These are phyloP conservation scores for Sapajus apella DNA, from an alignment of 2,113 vertebrate species.

Conservation along the genomic window DNA sequence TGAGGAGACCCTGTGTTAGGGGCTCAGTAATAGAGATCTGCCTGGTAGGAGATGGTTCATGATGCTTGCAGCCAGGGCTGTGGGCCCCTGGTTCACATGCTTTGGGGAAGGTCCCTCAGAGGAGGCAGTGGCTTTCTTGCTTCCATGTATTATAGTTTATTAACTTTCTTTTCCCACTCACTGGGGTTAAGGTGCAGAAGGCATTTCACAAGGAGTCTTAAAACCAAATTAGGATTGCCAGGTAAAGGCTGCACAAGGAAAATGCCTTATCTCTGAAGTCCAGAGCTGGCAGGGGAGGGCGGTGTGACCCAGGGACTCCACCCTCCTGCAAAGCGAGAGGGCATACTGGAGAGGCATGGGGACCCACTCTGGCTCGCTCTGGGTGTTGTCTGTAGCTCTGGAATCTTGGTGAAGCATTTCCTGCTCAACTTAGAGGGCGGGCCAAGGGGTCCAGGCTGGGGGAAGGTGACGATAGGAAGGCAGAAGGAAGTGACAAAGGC, in stretches of 20 bases:
- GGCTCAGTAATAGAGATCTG: background rate
- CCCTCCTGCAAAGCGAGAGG: background rate
- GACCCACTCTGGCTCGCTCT: background rate
- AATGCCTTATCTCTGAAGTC: background rate
- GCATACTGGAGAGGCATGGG: background rate
- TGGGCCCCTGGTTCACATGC: background rate
- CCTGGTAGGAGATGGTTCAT: background rate
- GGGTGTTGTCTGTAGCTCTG: background rate
- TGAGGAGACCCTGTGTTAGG: background rate
- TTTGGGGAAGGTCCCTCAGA: background rate
- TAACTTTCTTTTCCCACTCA: background rate
- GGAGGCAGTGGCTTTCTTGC: background rate
- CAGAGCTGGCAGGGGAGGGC: background rate
- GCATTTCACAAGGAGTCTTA: background rate
- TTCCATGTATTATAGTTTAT: conserved; percentile 11
- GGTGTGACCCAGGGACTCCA: background rate
- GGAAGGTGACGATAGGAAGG: background rate
- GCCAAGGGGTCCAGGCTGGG: background rate
- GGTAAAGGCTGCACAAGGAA: background rate
- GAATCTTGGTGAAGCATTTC: background rate
- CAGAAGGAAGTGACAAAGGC: background rate
- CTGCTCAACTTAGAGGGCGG: background rate
- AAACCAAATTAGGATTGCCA: background rate
- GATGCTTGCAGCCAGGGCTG: background rate
- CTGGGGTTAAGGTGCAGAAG: background rate